Base-by-base conservation (phyloP, 2,888 invertebrate genomes). In the Eupithecia insigniata region DNA sequence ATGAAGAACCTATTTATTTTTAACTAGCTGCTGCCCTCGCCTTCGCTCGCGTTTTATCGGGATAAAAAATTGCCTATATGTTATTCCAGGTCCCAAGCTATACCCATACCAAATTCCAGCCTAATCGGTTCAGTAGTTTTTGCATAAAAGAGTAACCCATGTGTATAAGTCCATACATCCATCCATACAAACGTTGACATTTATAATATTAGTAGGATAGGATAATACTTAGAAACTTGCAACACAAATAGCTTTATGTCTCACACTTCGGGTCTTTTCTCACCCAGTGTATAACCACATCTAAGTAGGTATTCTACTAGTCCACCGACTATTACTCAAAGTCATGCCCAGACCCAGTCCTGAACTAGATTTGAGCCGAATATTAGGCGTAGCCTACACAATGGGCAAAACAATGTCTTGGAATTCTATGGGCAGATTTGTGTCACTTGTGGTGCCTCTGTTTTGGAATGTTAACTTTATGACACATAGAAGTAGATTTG, bases 361-460 rank as follows among this genome's bases (percentile, higher is more conserved):
- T 55, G 26, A 58, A 66, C 58, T 65, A 46, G 70, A 60, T 65
- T 70, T 65, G 65, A 51, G 58, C 60, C 60, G 70, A 72, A 66
- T 73, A 73, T 75, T 72, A 75, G 75, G 72, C 70, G 67, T 60
- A 67, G 51, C 70, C 26, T 67, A 62, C 67, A 83, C 79, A 83
- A 84, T 82, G 68, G 58, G 55, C 55, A 55, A 71, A 71, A 75
- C 67, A 75, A 73, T 75, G 70, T 73, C 66, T 64, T 60, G 34
- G 64, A 28, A 71, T 81, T 81, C 79, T 75, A 80, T 72, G 69
- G 78, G 16, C 60, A 18, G 22, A 36, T 55, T 43, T 30, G 22
- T 43, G 28, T 61, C 67, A 70, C 67, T 65, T 67, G 26, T 55
- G 55, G 55, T 55, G 55, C 55, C 26, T 55, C 55, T 22, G 22